Evolutionary conservation across 1,140 invertebrate species (phyloP), one percentile per base, ranked within the genome.

Genomic region (Formica exsecta): DNA sequence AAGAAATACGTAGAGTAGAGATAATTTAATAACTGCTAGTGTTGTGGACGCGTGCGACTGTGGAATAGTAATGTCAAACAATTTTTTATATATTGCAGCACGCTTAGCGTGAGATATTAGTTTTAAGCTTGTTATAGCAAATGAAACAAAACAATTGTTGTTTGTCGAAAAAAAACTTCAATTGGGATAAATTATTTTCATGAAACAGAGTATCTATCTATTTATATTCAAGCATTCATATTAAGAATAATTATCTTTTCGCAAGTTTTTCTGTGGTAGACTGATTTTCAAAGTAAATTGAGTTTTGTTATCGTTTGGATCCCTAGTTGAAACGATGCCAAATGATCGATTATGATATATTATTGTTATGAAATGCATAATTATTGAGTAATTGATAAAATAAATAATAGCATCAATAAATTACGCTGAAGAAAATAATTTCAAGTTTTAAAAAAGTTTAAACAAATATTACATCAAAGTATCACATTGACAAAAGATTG

Each of bases 11-110:
- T 88, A 86, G 62, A 9, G 59, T 91, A 90, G 87, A 90, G 76
- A 57, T 86, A 83, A 90, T 87, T 87, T 89, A 84, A 79, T 54
- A 70, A 76, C 57, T 73, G 44, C 66, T 73, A 80, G 36, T 59
- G 62, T 84, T 84, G 75, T 54, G 44, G 29, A 70, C 64, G 59
- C 57, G 79, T 61, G 48, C 48, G 68, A 81, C 36, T 61, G 16
- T 51, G 68, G 36, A 68, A 48, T 61, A 83, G 54, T 7, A 16
- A 61, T 36, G 68, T 38, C 54, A 54, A 73, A 36, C 16, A 51
- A 41, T 61, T 57, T 48, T 73, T 73, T 83, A 8, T 44, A 61
- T 80, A 44, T 11, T 44, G 29, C 65, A 77, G 25, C 66, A 32
- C 38, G 36, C 48, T 51, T 81, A 71, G 51, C 66, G 51, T 66